Base-by-base conservation (phyloP, 2,888 invertebrate species). In the Cryptocephalus primarius region DNA sequence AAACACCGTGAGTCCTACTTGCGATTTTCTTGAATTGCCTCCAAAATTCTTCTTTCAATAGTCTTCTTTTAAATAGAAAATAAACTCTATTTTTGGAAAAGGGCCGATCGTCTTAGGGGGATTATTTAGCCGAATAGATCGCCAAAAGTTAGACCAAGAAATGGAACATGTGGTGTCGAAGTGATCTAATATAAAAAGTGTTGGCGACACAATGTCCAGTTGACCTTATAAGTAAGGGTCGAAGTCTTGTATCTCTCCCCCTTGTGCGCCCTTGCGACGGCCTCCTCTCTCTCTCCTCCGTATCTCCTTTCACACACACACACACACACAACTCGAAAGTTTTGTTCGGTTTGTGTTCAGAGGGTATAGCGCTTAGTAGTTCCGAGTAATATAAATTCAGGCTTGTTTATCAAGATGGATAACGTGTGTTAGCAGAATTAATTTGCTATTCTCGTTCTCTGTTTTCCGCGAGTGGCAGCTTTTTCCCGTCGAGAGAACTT, bases 371-470 rank as follows among this genome's bases (percentile, higher is more conserved):
- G n/a, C 22, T 22, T 22, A 36, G 36, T 36, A 36, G 12, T 39
- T 51, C 47, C 41, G 39, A 46, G 48, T 50, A 54, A 46, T 53
- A 54, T 51, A 54, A 55, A 55, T 57, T 48, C 51, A 39, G 14
- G 40, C 41, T 52, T 54, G 54, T 56, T 56, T 55, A 56, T 56
- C 53, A 53, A 56, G 53, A 57, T 54, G 54, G 55, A 59, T 59
- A 55, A 56, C 58, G 51, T 53, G 55, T 53, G 55, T 55, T 56
- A 52, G 50, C 51, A 44, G 57, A 55, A 58, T 60, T 59, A 60
- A 60, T 59, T 57, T 50, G 50, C 53, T 50, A 56, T 55, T 58
- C 52, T 57, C 55, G 43, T 45, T 45, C 36, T 40, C 44, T 42
- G 34, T 32, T 42, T 42, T 44, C 10, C 42, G 34, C 10, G 31